Base-by-base conservation (phyloP, 1,140 invertebrate genomes). In the Nasonia giraulti region DNA sequence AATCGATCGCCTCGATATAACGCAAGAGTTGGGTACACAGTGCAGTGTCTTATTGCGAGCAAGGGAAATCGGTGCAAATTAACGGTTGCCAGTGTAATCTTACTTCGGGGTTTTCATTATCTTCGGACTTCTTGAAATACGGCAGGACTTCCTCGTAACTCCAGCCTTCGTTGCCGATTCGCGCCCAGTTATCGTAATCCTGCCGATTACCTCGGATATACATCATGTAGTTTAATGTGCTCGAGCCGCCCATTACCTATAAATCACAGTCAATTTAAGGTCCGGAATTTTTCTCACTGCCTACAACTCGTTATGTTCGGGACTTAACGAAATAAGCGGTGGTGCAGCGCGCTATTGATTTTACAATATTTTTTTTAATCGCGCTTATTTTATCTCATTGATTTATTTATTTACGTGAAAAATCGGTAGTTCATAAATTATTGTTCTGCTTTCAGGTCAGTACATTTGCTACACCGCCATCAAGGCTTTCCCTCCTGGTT, bases 181-280 rank as follows among this genome's bases (percentile, higher is more conserved):
- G 92, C 10, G 94, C 95, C 96, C 96, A 97, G 12, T 93, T 88
- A 88, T 97, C 94, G 89, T 95, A 97, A 89, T 96, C 95, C 8
- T 88, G 88, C 5, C 90, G 92, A 89, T 96, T 95, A 0, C 95
- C 96, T 84, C 96, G 90, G 0, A 95, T 93, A 89, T 96, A 96
- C 68, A 95, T 94, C 95, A 97, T 95, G 47, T 94, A 95, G 88
- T 96, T 96, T 12, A 96, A 91, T 5, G 94, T 92, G 50, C 94
- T 95, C 20, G 94, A 95, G 10, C 95, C 96, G 62, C 95, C 95
- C 92, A 91, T 90, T 31, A 89, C 91, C 91, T 90, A 27, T 33
- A 73, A 87, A 80, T 84, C 62, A 83, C 33, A 68, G 23, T 68
- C 23, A 73, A 17, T 17, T 20, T 33, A 6, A 33, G 0, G 2